Percentiles rank a stretch among this genome's conserved stretches.
Evolutionary conservation across 1,140 invertebrate species (phyloP).

Genomic region (Cotesia typhae): DNA sequence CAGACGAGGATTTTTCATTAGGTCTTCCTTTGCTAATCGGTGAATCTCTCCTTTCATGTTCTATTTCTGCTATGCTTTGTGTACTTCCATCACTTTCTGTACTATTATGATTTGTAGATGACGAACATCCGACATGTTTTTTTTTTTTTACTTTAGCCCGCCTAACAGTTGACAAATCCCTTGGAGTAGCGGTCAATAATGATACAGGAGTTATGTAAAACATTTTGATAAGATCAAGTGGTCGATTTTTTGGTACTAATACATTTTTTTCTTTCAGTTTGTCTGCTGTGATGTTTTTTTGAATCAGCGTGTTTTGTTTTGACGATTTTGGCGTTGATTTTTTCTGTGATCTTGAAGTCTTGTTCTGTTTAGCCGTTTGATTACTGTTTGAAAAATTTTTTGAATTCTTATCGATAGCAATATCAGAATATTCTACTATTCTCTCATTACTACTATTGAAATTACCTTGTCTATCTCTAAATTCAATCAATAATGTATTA

Average conservation of each 20-base stretch:
- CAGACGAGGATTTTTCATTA: conserved; percentile 59
- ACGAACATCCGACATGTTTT: conserved; percentile 53
- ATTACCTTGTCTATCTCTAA: too few relatives aligned
- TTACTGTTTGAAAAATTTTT: too few relatives aligned
- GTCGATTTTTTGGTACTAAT: conserved; percentile 39
- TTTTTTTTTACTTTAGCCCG: conserved; percentile 59
- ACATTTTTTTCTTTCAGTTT: too few relatives aligned
- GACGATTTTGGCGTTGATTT: too few relatives aligned
- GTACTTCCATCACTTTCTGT: conserved; percentile 60
- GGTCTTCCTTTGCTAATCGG: conserved; percentile 56
- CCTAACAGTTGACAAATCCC: conserved; percentile 59
- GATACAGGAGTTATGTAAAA: conserved; percentile 62
- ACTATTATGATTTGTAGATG: conserved; percentile 60
- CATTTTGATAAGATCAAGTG: conserved; percentile 58
- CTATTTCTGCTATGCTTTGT: conserved; percentile 49
- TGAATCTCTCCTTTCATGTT: conserved; percentile 48
- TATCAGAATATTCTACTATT: too few relatives aligned
- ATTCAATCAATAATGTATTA: too few relatives aligned
- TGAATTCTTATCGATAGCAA: too few relatives aligned
- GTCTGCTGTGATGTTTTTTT: too few relatives aligned
- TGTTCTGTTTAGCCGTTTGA: too few relatives aligned
- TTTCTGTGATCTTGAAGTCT: too few relatives aligned
- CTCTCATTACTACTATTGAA: too few relatives aligned
- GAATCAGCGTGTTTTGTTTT: too few relatives aligned
- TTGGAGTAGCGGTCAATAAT: conserved; percentile 59